These are phyloP conservation scores for Notechis scutatus DNA, from an alignment of 2,113 vertebrate species.

Conservation along the genomic window DNA sequence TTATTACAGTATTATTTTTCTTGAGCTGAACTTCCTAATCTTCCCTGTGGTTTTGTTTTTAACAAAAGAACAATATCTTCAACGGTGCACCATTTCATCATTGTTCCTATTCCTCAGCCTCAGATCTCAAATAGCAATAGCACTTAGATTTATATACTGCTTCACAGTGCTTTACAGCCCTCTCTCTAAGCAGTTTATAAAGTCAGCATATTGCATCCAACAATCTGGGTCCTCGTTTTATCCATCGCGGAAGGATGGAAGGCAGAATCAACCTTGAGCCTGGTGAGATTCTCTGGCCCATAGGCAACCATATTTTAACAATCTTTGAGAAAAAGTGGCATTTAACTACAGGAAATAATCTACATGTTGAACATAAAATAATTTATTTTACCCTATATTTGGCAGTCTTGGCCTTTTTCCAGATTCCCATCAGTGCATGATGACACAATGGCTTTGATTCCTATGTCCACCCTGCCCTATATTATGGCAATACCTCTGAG, in stretches of 20 bases:
- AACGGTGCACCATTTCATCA: not conserved
- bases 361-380: not conserved
- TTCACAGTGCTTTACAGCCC: no score
- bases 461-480: not conserved
- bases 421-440: not conserved
- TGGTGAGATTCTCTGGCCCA: no score
- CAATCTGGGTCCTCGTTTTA: no score
- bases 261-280: no score
- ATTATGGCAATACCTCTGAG: not conserved
- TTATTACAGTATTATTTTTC: not conserved
- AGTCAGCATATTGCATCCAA: no score
- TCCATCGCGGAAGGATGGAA: no score
- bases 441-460: not conserved
- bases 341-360: not conserved
- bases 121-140: no score
- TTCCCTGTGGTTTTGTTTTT: not conserved
- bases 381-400: not conserved
- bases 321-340: not conserved
- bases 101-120: not conserved
- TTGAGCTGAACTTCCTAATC: not conserved
- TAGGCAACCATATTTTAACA: not conserved
- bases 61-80: not conserved
- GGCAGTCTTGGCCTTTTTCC: not conserved
- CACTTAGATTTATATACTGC: no score
- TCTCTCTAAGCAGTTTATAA: no score